Base-by-base conservation (phyloP, 1,140 invertebrate species). In the Aphis craccivora region DNA sequence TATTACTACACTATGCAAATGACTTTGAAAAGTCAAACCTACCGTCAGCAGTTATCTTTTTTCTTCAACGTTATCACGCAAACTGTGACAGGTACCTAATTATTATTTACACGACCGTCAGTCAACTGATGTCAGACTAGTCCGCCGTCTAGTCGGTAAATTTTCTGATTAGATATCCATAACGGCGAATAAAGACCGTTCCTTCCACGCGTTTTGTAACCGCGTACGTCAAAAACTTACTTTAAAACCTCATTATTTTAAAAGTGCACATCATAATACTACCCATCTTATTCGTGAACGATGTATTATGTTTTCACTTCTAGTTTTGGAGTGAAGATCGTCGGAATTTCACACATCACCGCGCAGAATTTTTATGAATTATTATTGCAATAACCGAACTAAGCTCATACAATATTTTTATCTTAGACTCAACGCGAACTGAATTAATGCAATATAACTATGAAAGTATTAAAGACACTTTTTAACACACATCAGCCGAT, bases 1-100 rank as follows among this genome's bases (percentile, higher is more conserved):
- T 43, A 87, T 51, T 51, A n/a, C 30, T 87, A 48, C 30, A 45
- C 20, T 87, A 87, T 51, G 45, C 43, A 87, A 87, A 87, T 48
- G 43, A 87, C 86, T 87, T 51, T 18, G 30, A 35, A 87, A 87
- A 48, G 86, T 87, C 86, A 87, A 84, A 48, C 86, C 30, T 35
- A 76, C 2, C 18, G 86, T 45, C 40, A 43, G 83, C 83, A 43
- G 30, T 67, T 5, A 86, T 87, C 25, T 45, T 30, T 48, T 45
- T 48, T n/a, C 84, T 25, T 87, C 11, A 87, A 48, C 25, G 9
- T 25, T 84, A 40, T 30, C 60, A n/a, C 30, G 30, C 14, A 5
- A 76, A 76, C 14, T 18, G 60, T 35, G n/a, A 4, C 30, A n/a
- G 60, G 14, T 14, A 14, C 30, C 30, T 67, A 67, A 67, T 76